Conservation (phyloP, 2,888 invertebrate genomes). For the Callimorpha dominula region DNA sequence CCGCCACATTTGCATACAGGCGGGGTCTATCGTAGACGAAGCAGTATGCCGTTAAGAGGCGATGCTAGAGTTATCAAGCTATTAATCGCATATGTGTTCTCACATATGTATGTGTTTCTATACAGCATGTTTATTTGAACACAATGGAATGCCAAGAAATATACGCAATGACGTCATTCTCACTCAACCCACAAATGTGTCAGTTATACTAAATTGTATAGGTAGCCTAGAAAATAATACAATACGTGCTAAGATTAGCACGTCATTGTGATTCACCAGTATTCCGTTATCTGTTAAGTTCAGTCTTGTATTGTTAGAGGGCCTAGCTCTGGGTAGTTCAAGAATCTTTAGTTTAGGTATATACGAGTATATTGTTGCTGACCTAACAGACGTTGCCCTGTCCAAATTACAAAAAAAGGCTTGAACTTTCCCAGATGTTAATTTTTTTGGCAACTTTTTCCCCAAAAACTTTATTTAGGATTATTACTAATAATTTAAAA, state of each 20-base stretch:
- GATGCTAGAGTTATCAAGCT: slow-evolving; percentile 54
- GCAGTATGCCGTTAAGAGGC: slow-evolving; percentile 73
- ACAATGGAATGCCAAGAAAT: background rate
- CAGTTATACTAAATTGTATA: background rate
- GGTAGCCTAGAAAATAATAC: background rate
- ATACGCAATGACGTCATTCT: slow-evolving; percentile 28
- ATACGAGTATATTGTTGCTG: too few relatives aligned
- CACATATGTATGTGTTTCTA: too few relatives aligned
- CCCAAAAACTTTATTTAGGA: too few relatives aligned
- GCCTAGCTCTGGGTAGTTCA: background rate
- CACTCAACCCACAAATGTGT: background rate
- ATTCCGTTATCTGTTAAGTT: slow-evolving; percentile 6
- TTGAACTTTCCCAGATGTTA: too few relatives aligned
- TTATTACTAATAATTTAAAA: too few relatives aligned
- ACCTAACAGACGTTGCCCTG: background rate
- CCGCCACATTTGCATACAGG: slow-evolving; percentile 81
- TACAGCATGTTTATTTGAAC: background rate
- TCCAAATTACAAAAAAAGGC: too few relatives aligned
- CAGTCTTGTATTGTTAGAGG: slow-evolving; percentile 5
- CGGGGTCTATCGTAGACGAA: slow-evolving; percentile 75
- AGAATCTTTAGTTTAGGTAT: too few relatives aligned
- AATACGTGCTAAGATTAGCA: slow-evolving; percentile 26
- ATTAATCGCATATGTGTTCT: slow-evolving; percentile 34
- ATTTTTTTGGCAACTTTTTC: too few relatives aligned
- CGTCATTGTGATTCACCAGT: slow-evolving; percentile 14